Conservation (phyloP, 1,140 invertebrate species). For the Chrysoperla carnea region DNA sequence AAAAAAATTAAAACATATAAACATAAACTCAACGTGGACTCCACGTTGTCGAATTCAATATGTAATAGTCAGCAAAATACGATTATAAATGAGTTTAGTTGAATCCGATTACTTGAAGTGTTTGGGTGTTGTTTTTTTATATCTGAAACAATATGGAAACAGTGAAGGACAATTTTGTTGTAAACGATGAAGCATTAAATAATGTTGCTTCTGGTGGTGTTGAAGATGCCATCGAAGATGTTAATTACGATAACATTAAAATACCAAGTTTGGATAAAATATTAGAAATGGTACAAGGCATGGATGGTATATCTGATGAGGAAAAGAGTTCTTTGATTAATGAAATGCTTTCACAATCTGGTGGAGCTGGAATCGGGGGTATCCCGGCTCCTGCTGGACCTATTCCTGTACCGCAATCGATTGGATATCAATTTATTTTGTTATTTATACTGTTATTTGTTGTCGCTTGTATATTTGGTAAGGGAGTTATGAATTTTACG, state of each 20-base stretch:
- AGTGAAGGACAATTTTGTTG: constrained; percentile 16
- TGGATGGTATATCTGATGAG: constrained; percentile 29
- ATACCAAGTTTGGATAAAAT: constrained; percentile 31
- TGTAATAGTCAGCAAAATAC: too few relatives aligned
- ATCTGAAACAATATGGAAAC: constrained; percentile 1
- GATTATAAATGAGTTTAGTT: too few relatives aligned
- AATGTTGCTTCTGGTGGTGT: too few relatives aligned
- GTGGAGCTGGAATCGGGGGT: constrained; percentile 4
- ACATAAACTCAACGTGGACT: too few relatives aligned
- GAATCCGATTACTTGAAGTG: too few relatives aligned
- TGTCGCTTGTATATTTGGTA: constrained; percentile 20
- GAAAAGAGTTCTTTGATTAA: constrained; percentile 28
- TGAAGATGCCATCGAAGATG: constrained; percentile 7
- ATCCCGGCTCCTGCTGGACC: neutral
- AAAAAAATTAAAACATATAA: too few relatives aligned
- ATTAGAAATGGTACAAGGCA: constrained; percentile 30
- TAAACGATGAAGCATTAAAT: too few relatives aligned
- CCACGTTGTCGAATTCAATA: too few relatives aligned
- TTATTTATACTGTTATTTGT: constrained; percentile 14
- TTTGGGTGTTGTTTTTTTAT: too few relatives aligned
- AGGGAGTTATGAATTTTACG: constrained; percentile 2
- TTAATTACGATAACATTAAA: constrained; percentile 14
- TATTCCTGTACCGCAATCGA: neutral
- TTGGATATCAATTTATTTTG: constrained; percentile 12
- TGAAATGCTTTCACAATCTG: constrained; percentile 10